Percentiles rank a stretch among this genome's conserved stretches.
phyloP scores from a whole-genome alignment of 2,113 vertebrate species.

The Oncorhynchus masou region DNA sequence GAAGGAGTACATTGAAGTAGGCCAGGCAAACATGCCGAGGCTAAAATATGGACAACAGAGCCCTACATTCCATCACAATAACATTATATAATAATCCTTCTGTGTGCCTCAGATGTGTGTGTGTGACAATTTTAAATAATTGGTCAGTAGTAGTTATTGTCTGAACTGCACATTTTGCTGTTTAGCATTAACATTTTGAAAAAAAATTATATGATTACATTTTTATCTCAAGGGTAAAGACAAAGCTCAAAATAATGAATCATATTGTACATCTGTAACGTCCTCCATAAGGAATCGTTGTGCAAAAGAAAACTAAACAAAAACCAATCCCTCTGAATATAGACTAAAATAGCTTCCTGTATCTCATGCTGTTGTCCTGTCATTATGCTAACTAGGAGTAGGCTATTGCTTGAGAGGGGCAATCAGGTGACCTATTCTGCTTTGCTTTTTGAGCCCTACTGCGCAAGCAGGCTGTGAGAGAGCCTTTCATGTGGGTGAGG shows the following conservation, averaged over 20 bases:
- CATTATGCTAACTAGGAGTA: background rate
- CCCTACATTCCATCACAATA: background rate
- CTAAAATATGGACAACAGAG: slow-evolving; percentile 19
- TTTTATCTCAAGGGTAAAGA: background rate
- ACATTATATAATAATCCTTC: background rate
- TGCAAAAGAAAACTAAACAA: background rate
- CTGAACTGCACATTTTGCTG: background rate
- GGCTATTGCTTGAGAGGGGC: no score
- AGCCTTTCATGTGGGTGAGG: background rate
- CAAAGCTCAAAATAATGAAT: background rate
- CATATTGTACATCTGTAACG: no score
- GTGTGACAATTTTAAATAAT: background rate
- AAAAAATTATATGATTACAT: background rate
- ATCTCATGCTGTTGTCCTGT: background rate
- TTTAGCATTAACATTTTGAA: background rate
- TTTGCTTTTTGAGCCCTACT: background rate
- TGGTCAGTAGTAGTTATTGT: background rate
- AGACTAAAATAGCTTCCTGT: no score
- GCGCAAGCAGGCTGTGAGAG: background rate
- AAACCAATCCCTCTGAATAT: background rate
- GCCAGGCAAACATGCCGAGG: slow-evolving; percentile 51
- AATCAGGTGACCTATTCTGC: background rate
- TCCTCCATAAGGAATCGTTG: no score
- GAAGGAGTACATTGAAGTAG: slow-evolving; percentile 59
- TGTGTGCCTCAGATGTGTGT: background rate